Evolutionary conservation across 1,140 invertebrate genomes (phyloP).

Genomic region (Lasioglossum baleicum): DNA sequence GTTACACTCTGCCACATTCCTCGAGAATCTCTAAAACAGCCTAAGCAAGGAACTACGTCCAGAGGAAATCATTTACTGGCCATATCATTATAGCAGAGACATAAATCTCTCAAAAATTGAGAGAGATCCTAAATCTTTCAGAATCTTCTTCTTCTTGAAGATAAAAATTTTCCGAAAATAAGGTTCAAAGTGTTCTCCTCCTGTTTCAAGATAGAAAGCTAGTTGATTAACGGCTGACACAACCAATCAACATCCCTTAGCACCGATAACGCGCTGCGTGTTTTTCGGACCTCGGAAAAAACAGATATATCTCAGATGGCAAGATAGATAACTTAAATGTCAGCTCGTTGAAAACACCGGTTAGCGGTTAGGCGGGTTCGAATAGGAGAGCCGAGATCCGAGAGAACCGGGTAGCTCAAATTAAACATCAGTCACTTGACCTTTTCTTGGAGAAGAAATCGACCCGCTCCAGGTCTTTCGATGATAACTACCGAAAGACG

Average conservation of each 20-base stretch:
- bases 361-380: background rate
- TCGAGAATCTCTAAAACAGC: background rate
- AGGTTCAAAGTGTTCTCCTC: too few species aligned
- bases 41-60: background rate
- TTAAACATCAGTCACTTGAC: background rate
- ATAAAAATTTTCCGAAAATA: too few species aligned
- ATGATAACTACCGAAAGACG: background rate
- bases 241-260: background rate
- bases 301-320: background rate
- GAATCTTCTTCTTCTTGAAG: too few species aligned
- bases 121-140: too few species aligned
- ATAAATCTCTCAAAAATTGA: too few species aligned
- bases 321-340: too few species aligned
- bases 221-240: background rate
- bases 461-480: background rate
- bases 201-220: too few species aligned
- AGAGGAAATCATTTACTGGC: too few species aligned
- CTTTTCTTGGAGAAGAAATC: background rate
- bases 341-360: background rate
- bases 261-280: background rate
- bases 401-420: background rate
- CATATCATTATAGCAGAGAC: too few species aligned
- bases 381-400: background rate
- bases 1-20: background rate
- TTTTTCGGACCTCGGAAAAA: background rate